Conservation (phyloP, 2,888 invertebrate species). For the Orthosia gracilis region DNA sequence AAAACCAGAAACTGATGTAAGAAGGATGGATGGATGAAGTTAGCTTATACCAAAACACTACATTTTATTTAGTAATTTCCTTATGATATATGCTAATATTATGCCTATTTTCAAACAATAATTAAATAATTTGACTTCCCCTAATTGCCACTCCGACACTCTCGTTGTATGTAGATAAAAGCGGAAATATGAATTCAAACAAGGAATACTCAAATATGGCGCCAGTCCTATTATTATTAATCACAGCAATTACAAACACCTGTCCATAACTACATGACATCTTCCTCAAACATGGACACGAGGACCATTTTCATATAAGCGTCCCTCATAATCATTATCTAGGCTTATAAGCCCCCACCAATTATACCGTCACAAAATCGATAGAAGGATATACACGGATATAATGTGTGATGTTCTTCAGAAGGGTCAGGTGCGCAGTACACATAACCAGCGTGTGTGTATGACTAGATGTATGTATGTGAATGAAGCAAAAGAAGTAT, state of each 20-base stretch:
- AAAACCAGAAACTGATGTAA: background rate
- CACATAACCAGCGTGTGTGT: too few species aligned
- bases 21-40: background rate
- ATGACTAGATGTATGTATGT: too few species aligned
- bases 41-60: background rate
- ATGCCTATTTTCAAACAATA: too few species aligned
- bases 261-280: slow-evolving; percentile 20
- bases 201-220: background rate
- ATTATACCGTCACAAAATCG: slow-evolving; percentile 52
- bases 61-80: too few species aligned
- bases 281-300: background rate
- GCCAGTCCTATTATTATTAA: slow-evolving; percentile 29
- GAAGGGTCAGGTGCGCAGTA: too few species aligned
- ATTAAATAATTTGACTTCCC: background rate
- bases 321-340: slow-evolving; percentile 22
- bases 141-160: background rate
- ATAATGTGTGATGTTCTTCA: too few species aligned
- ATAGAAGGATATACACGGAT: too few species aligned
- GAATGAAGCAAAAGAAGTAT: too few species aligned
- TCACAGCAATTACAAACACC: slow-evolving; percentile 24
- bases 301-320: slow-evolving; percentile 19
- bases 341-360: slow-evolving; percentile 31
- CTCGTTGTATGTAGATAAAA: too few species aligned
- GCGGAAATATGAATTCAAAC: background rate
- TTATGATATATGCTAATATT: too few species aligned